Evolutionary conservation across 2,113 vertebrate species (phyloP).

Genomic region (Takifugu flavidus): DNA sequence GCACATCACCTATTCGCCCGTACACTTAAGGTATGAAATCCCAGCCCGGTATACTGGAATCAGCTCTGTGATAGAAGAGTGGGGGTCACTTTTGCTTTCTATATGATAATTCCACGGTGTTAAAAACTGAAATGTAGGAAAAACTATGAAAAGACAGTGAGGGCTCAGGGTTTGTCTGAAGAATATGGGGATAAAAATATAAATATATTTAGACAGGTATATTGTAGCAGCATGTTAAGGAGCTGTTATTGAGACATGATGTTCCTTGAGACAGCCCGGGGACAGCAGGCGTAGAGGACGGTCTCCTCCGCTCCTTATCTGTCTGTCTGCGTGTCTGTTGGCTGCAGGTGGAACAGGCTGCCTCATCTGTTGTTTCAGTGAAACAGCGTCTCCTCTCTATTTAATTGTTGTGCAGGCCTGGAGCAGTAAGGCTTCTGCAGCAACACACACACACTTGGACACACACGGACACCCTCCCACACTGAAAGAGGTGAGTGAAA

Average conservation of each 20-base stretch:
- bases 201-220: slow-evolving; percentile 15
- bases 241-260: slow-evolving; percentile 15
- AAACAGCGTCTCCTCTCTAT: slow-evolving; percentile 17
- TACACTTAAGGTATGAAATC: slow-evolving; percentile 59
- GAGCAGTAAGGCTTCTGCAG: slow-evolving; percentile 45
- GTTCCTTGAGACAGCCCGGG: slow-evolving; percentile 37
- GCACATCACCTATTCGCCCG: slow-evolving; percentile 30
- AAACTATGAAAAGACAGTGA: slow-evolving; percentile 9
- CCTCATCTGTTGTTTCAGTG: slow-evolving; percentile 50
- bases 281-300: slow-evolving; percentile 52
- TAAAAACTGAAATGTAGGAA: slow-evolving; percentile 6
- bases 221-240: no score
- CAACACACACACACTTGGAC: slow-evolving; percentile 1
- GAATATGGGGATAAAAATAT: background rate
- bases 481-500: slow-evolving; percentile 19
- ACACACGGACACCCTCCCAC: background rate
- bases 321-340: slow-evolving; percentile 23
- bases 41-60: slow-evolving; percentile 23
- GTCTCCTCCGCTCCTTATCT: slow-evolving; percentile 29
- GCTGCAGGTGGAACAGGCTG: slow-evolving; percentile 49
- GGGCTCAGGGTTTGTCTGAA: background rate
- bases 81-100: background rate
- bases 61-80: slow-evolving; percentile 33
- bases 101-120: no score
- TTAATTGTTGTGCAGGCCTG: slow-evolving; percentile 58